These are phyloP conservation scores for Rhinichthys osculus DNA, from an alignment of 2,797 vertebrate genomes.

Conservation along the genomic window DNA sequence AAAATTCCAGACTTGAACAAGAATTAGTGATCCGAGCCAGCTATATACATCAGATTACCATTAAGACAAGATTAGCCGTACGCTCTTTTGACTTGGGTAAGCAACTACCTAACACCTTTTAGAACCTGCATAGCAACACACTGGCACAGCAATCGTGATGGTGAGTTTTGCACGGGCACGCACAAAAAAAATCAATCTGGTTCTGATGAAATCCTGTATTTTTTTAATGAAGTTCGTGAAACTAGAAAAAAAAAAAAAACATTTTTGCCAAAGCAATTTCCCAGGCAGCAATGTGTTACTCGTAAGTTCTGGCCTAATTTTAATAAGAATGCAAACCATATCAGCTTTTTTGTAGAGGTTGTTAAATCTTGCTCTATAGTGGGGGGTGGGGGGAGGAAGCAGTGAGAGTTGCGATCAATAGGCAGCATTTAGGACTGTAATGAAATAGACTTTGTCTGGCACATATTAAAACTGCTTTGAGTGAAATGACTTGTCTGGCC, in stretches of 20 bases:
- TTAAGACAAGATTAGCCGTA: background rate
- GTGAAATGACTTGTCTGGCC: slow-evolving; percentile 39
- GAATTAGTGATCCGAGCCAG: background rate
- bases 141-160: background rate
- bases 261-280: background rate
- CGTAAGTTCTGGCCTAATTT: background rate
- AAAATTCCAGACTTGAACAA: background rate
- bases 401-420: slow-evolving; percentile 4
- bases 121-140: background rate
- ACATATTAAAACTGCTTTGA: slow-evolving; percentile 31
- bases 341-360: background rate
- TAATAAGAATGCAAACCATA: background rate
- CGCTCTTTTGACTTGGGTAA: background rate
- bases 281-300: background rate
- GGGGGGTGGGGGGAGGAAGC: background rate
- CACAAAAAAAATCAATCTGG: background rate
- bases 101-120: background rate
- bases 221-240: background rate
- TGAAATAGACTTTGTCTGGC: slow-evolving; percentile 4
- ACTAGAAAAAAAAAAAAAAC: background rate
- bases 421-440: slow-evolving; percentile 27
- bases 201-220: background rate
- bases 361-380: background rate
- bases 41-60: too few relatives aligned
- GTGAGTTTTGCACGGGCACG: background rate